phyloP scores from a whole-genome alignment of 2,888 invertebrate genomes.

The Nomada hirtipes region DNA sequence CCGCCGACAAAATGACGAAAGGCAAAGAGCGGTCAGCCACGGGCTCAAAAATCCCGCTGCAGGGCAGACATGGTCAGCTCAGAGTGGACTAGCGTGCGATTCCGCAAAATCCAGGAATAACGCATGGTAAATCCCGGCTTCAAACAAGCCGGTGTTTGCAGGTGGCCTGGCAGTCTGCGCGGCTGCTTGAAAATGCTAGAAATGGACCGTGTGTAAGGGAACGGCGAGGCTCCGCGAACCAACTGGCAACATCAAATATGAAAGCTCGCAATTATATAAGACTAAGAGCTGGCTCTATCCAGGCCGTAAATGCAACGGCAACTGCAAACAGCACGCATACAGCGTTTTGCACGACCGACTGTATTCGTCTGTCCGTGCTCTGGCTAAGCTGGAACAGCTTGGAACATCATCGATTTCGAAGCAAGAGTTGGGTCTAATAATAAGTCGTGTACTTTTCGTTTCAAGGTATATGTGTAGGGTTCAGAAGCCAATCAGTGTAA shows the following conservation, averaged over 20 bases:
- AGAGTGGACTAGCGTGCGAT: constrained; percentile 27
- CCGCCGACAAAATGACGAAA: constrained; percentile 5
- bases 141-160: constrained; percentile 71
- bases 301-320: constrained; percentile 56
- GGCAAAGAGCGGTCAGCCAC: neutral
- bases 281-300: constrained; percentile 62
- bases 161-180: constrained; percentile 63
- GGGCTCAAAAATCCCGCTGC: constrained; percentile 35
- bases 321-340: constrained; percentile 65
- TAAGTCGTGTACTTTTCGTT: no score
- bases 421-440: no score
- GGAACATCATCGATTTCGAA: constrained; percentile 59
- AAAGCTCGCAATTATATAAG: constrained; percentile 74
- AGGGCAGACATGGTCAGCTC: neutral
- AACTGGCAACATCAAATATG: constrained; percentile 70
- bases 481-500: no score
- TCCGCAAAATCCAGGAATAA: constrained; percentile 68
- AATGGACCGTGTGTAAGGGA: constrained; percentile 66
- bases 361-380: neutral
- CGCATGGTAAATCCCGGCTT: constrained; percentile 68
- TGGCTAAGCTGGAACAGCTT: neutral
- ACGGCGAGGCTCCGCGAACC: constrained; percentile 46
- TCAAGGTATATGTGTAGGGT: no score
- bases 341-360: constrained; percentile 49
- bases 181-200: constrained; percentile 68